phyloP scores from a whole-genome alignment of 2,113 vertebrate species.

The Onychostruthus taczanowskii region DNA sequence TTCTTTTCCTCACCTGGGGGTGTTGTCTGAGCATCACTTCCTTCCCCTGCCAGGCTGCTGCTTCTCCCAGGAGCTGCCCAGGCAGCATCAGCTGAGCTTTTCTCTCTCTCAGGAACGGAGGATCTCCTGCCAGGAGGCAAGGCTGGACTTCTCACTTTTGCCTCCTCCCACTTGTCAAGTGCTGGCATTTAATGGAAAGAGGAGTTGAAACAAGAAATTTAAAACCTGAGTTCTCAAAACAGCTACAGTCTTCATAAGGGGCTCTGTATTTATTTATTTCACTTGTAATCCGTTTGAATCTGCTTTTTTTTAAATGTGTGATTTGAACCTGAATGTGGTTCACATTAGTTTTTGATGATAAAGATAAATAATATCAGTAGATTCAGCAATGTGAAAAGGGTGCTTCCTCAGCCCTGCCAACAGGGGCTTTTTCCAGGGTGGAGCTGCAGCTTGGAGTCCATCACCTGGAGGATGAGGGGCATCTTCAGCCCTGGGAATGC shows the following conservation, averaged over 20 bases:
- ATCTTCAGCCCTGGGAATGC: not conserved
- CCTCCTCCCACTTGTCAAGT: not conserved
- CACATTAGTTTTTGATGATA: not conserved
- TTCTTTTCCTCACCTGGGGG: not conserved
- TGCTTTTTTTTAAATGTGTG: not conserved
- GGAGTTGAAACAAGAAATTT: not conserved
- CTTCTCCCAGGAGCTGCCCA: not conserved
- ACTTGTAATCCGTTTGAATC: conserved; percentile 2
- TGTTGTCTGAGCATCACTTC: not conserved
- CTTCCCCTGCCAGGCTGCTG: not conserved
- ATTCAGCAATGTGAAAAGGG: not conserved
- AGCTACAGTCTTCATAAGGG: not conserved
- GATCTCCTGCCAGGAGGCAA: not conserved
- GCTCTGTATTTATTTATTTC: conserved; percentile 8
- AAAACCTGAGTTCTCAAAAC: conserved; percentile 7
- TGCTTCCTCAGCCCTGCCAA: not conserved
- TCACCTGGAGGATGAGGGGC: not conserved
- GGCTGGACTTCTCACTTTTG: not conserved
- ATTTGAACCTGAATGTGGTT: not conserved
- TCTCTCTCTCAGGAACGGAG: not conserved
- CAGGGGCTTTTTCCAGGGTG: not conserved
- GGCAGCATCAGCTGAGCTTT: not conserved
- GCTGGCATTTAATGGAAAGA: not conserved
- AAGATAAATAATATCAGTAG: not conserved
- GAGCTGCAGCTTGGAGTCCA: not conserved